Conservation (phyloP, 2,113 vertebrate genomes). For the Dinomys branickii region DNA sequence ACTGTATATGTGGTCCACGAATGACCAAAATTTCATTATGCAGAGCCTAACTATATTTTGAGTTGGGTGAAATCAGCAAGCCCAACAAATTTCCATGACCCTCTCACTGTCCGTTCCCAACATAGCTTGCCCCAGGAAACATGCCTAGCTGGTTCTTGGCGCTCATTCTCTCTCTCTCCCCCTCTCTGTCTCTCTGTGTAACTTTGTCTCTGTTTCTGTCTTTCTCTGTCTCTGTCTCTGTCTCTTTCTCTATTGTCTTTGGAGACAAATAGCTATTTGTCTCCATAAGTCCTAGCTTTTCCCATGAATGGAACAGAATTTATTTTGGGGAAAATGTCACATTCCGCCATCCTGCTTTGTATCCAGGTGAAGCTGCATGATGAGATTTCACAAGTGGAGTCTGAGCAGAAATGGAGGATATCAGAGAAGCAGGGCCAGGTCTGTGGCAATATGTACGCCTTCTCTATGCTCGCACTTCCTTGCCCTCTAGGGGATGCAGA, state of each 20-base stretch:
- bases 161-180: no score
- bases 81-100: background rate
- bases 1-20: background rate
- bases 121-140: no score
- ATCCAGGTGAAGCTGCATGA: no score
- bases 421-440: rapidly evolving
- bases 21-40: background rate
- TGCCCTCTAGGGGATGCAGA: background rate
- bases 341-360: background rate
- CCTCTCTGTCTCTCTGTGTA: no score
- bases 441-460: background rate
- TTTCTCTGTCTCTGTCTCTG: no score
- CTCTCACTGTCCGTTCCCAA: background rate
- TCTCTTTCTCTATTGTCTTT: no score
- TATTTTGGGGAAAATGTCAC: background rate
- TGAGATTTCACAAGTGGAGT: background rate
- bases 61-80: background rate
- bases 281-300: background rate
- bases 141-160: background rate
- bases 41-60: background rate
- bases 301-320: background rate
- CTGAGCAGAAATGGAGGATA: no score
- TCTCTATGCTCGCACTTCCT: rapidly evolving
- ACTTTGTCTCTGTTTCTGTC: no score
- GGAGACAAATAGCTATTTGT: no score